These are phyloP conservation scores for Coregonus clupeaformis DNA, from an alignment of 2,113 vertebrate species.

Conservation along the genomic window DNA sequence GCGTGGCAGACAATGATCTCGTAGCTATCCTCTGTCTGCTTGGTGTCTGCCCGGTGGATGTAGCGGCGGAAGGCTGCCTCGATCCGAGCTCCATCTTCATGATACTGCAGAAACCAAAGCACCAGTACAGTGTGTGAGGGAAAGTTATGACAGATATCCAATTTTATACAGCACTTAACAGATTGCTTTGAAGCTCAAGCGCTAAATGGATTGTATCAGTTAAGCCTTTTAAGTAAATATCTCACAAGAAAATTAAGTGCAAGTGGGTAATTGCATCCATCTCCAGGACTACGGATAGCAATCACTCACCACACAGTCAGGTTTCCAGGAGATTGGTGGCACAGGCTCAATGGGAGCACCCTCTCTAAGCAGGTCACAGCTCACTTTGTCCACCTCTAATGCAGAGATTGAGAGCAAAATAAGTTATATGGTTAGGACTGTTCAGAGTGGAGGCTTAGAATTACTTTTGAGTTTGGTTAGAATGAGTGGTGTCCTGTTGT, in stretches of 20 bases:
- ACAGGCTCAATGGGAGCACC: conserved; percentile 86
- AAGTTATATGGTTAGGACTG: background rate
- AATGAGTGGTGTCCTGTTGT: background rate
- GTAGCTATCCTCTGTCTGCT: conserved; percentile 85
- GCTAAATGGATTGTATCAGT: background rate
- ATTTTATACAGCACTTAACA: background rate
- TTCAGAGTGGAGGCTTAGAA: background rate
- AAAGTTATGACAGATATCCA: background rate
- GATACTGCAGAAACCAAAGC: conserved; percentile 79
- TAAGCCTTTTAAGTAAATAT: background rate
- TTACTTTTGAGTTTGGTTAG: background rate
- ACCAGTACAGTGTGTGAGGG: background rate
- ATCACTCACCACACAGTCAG: conserved; percentile 83
- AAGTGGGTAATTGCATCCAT: background rate
- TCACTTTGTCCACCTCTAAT: conserved; percentile 77
- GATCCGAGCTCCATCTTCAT: conserved; percentile 84
- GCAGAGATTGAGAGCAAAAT: background rate
- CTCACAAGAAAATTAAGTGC: background rate
- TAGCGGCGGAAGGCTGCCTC: conserved; percentile 88
- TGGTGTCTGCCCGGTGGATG: conserved; percentile 82
- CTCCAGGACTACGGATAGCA: background rate
- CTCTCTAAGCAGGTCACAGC: conserved; percentile 85
- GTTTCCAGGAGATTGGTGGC: conserved; percentile 85
- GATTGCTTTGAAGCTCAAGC: background rate
- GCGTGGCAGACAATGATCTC: conserved; percentile 89